Conservation (phyloP, 2,888 invertebrate genomes). For the Allophyes oxyacanthae region DNA sequence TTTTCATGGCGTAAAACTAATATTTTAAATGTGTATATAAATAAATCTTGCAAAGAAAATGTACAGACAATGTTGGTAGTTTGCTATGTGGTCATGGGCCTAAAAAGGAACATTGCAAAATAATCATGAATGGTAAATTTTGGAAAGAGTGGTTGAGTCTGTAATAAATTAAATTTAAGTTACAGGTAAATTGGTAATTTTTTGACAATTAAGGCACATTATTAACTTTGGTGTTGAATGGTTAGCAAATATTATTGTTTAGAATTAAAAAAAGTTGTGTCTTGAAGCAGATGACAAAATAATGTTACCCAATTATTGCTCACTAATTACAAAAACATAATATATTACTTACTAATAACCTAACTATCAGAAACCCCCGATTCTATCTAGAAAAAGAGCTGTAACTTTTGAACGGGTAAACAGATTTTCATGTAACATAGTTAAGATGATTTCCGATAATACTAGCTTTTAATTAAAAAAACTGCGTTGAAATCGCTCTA, state of each 20-base stretch:
- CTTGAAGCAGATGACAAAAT: conserved; percentile 34
- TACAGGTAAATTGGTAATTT: conserved; percentile 1
- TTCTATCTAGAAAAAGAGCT: too few species aligned
- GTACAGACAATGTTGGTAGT: conserved; percentile 65
- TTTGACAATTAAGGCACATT: conserved; percentile 9
- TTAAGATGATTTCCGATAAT: too few species aligned
- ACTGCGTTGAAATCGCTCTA: too few species aligned
- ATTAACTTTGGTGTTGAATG: conserved; percentile 16
- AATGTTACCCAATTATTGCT: too few species aligned
- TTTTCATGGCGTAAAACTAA: conserved; percentile 73
- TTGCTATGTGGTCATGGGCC: conserved; percentile 64
- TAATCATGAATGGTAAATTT: conserved; percentile 25
- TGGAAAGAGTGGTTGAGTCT: conserved; percentile 26
- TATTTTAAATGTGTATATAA: conserved; percentile 67
- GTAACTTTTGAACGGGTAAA: too few species aligned
- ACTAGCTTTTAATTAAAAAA: too few species aligned
- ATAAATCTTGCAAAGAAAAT: conserved; percentile 69
- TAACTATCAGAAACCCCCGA: too few species aligned
- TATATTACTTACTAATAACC: too few species aligned
- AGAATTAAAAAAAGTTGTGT: conserved; percentile 1
- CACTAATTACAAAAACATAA: too few species aligned
- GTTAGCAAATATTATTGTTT: conserved; percentile 21
- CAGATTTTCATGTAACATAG: too few species aligned
- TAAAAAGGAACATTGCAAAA: conserved; percentile 34
- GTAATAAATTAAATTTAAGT: conserved; percentile 23